Evolutionary conservation across 2,888 invertebrate genomes (phyloP).

Genomic region (Elmis aenea): DNA sequence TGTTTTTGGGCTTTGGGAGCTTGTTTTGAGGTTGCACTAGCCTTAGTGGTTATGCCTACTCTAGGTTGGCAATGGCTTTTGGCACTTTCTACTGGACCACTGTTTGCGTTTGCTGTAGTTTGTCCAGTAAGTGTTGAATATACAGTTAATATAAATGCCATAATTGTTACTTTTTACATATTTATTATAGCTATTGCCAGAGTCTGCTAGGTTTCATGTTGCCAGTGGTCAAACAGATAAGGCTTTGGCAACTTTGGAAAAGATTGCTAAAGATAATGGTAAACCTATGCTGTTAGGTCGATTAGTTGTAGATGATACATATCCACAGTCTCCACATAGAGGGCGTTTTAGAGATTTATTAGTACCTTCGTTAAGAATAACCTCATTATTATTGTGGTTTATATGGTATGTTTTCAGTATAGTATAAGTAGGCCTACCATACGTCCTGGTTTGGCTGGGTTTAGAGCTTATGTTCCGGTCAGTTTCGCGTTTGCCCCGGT

Average conservation of each 20-base stretch:
- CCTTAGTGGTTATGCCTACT: conserved; percentile 85
- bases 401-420: too few species aligned
- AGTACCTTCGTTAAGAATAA: conserved; percentile 73
- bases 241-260: conserved; percentile 77
- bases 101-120: conserved; percentile 75
- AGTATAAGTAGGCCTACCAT: too few species aligned
- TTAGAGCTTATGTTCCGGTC: too few species aligned
- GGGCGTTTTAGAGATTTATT: conserved; percentile 68
- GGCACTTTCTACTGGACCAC: conserved; percentile 84
- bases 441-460: too few species aligned
- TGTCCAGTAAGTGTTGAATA: conserved; percentile 64
- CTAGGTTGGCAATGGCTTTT: conserved; percentile 89
- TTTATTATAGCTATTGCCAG: conserved; percentile 78
- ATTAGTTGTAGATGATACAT: conserved; percentile 72
- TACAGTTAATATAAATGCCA: background rate
- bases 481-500: too few species aligned
- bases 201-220: conserved; percentile 85
- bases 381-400: conserved; percentile 85
- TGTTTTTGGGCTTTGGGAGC: conserved; percentile 97
- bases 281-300: conserved; percentile 83
- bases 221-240: conserved; percentile 82
- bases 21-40: conserved; percentile 86
- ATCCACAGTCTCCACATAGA: conserved; percentile 55
- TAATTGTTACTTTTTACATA: background rate
- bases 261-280: conserved; percentile 84